Conservation (phyloP, 2,113 vertebrate species). For the Mustela lutreola region DNA sequence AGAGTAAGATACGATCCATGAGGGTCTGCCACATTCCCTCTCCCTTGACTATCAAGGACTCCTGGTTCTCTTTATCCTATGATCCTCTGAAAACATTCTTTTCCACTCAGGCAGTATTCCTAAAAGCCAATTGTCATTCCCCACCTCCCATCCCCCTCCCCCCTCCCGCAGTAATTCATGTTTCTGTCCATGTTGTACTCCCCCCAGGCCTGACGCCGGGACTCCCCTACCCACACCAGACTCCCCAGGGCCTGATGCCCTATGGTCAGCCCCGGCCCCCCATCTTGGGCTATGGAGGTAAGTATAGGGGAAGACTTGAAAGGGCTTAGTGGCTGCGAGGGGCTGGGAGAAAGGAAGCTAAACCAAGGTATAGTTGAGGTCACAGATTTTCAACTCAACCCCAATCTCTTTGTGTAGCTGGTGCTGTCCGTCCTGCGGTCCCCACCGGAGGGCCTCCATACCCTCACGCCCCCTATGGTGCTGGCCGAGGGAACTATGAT, state of each 20-base stretch:
- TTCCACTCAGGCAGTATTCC: not conserved
- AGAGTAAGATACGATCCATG: conserved; percentile 86
- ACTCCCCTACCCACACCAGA: conserved; percentile 93
- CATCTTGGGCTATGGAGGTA: conserved; percentile 94
- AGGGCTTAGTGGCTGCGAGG: not conserved
- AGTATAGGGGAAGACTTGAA: conserved; percentile 1
- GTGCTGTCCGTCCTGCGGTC: conserved; percentile 81
- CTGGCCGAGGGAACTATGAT: conserved; percentile 93
- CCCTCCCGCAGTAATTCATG: conserved; percentile 67
- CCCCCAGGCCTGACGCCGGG: conserved; percentile 88
- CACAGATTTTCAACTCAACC: not conserved
- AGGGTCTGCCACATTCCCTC: not conserved
- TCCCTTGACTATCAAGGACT: not conserved
- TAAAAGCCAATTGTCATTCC: not conserved
- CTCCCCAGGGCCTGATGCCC: conserved; percentile 93
- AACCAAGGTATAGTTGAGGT: not conserved
- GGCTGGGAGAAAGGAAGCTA: not conserved
- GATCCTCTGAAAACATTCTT: not conserved
- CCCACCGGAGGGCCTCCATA: conserved; percentile 90
- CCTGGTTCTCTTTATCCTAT: conserved; percentile 49
- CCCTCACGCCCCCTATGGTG: conserved; percentile 93
- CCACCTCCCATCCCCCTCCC: fast-evolving
- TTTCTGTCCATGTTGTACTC: conserved; percentile 76
- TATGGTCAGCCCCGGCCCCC: conserved; percentile 95
- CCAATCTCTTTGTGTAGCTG: conserved; percentile 66